phyloP scores from a whole-genome alignment of 2,113 vertebrate species.

The Hylia prasina region DNA sequence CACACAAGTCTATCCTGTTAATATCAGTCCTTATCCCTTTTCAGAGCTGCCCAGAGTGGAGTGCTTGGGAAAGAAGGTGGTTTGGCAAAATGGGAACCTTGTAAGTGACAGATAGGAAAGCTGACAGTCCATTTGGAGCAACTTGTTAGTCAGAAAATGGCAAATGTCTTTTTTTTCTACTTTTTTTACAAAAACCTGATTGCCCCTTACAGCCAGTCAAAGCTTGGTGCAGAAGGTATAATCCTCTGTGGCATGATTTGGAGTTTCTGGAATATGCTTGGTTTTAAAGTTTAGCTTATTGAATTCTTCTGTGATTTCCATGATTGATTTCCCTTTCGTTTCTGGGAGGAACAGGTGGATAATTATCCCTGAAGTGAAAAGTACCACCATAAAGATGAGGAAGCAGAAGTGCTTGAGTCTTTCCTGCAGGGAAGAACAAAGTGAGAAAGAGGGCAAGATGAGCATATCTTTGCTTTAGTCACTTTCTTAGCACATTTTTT shows the following conservation, averaged over 20 bases:
- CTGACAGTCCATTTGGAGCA: not conserved
- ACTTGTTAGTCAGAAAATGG: not conserved
- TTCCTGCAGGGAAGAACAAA: constrained; percentile 69
- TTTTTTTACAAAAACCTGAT: not conserved
- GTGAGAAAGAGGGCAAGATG: not conserved
- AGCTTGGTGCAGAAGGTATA: constrained; percentile 54
- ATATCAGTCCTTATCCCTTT: not conserved
- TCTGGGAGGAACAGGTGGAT: constrained; percentile 83
- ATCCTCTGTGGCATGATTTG: not conserved
- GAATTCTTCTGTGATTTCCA: constrained; percentile 82
- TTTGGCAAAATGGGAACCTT: not conserved
- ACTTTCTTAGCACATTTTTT: not conserved
- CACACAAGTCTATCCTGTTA: not conserved
- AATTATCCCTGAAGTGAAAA: constrained; percentile 71
- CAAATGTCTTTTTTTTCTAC: not conserved
- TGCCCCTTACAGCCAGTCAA: not conserved
- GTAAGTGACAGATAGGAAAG: not conserved
- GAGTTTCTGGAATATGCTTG: not conserved
- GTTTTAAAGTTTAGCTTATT: constrained; percentile 80
- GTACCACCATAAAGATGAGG: constrained; percentile 75
- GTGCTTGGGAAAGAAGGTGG: constrained; percentile 9
- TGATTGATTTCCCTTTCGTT: constrained; percentile 84
- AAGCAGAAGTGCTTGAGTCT: constrained; percentile 82
- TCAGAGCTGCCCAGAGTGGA: not conserved
- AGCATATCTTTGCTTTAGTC: not conserved